Evolutionary conservation across 2,888 invertebrate species (phyloP), one percentile per base, ranked within the genome.

Genomic region (Lottia gigantea): DNA sequence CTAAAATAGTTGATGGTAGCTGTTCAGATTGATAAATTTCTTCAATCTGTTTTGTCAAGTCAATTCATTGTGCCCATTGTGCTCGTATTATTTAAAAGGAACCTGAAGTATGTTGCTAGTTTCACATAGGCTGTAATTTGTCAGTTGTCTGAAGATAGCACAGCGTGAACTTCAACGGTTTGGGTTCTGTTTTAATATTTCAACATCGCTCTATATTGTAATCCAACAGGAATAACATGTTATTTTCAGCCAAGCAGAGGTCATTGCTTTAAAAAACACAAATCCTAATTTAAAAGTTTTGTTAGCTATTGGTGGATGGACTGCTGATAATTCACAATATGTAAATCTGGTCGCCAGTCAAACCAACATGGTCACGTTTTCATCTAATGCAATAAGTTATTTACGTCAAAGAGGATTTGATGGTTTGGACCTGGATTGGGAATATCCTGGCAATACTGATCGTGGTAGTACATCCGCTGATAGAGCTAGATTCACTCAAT

Each of bases 241-340:
- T 46, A 7, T 16, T 62, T 15, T 19, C 64, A 68, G 68, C 72
- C 74, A 75, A 65, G 25, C 62, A 14, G 68, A 75, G n/a, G 71
- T 79, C 40, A 71, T 73, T 40, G 71, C 71, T 25, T 66, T 80
- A n/a, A 80, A 78, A 45, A 62, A 68, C 19, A 65, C 64, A 45
- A 80, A 78, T 62, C 78, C 78, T 7, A 64, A 70, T 12, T 65
- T 82, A 14, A 78, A 77, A 49, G 67, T 76, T 11, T 55, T 80
- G 46, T 69, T 82, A n/a, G 76, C 80, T 7, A 69, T 82, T 47
- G 81, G 81, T 15, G 81, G 81, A 1, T 80, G 78, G 75, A 78
- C 76, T 15, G 70, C 79, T 31, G 67, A 76, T 67, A 72, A 74
- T 0, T 93, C 92, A 55, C 23, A 74, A 71, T 75, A 76, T 70